A percentile compares a stretch with the other conserved stretches of the same genome.
These are phyloP conservation scores for Chanos chanos DNA, from an alignment of 2,797 vertebrate species.

Conservation along the genomic window DNA sequence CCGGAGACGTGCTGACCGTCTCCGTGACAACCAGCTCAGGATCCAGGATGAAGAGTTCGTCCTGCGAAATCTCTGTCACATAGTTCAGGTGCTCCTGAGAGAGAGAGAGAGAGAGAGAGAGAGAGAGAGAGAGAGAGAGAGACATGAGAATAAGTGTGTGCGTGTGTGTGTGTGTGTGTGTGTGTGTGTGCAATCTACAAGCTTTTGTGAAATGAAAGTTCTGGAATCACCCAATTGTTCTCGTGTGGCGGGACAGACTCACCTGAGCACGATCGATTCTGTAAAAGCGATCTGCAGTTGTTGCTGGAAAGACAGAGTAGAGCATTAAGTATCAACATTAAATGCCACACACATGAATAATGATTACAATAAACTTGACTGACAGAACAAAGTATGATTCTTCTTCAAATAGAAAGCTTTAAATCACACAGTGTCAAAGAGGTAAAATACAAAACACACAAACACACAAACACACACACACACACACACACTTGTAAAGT, in stretches of 20 bases:
- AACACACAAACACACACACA: no score
- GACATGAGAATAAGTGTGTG: neutral
- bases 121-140: constrained; percentile 30
- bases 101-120: constrained; percentile 8
- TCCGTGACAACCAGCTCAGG: constrained; percentile 85
- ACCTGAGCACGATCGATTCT: constrained; percentile 87
- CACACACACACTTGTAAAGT: no score
- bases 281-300: constrained; percentile 86
- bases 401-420: no score
- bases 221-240: neutral
- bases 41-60: constrained; percentile 91
- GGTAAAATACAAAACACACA: no score
- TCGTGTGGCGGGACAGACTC: constrained; percentile 36
- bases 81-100: constrained; percentile 84
- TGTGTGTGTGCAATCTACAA: no score
- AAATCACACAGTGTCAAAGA: no score
- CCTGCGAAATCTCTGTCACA: constrained; percentile 91
- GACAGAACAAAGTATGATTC: no score
- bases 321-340: neutral
- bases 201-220: no score
- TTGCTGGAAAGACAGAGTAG: constrained; percentile 63
- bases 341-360: constrained; percentile 20
- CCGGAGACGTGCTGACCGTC: constrained; percentile 78
- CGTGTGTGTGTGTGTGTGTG: neutral
- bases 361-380: no score